These are phyloP conservation scores for Misgurnus anguillicaudatus DNA, from an alignment of 2,113 vertebrate species.

Conservation along the genomic window DNA sequence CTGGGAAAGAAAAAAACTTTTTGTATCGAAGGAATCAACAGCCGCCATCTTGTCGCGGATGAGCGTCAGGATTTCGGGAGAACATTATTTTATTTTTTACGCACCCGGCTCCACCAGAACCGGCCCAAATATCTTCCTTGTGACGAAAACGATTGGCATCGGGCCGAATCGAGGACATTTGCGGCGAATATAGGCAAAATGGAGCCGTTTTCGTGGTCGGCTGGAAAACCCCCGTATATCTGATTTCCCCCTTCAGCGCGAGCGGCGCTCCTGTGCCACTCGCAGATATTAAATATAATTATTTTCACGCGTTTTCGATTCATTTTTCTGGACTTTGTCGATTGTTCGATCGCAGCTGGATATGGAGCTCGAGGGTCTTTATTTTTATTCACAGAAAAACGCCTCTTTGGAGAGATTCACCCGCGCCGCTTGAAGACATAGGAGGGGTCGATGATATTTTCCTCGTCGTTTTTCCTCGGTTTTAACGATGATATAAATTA, in stretches of 20 bases:
- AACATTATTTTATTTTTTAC: conserved; percentile 75
- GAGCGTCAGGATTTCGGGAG: conserved; percentile 84
- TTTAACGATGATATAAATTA: conserved; percentile 70
- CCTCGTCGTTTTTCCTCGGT: conserved; percentile 58
- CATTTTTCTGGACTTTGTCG: conserved; percentile 63
- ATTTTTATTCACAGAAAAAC: conserved; percentile 71
- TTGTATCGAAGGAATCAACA: conserved; percentile 94
- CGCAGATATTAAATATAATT: conserved; percentile 13
- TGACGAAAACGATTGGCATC: conserved; percentile 57
- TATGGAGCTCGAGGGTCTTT: conserved; percentile 66
- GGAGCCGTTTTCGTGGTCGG: conserved; percentile 67
- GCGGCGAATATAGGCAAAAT: conserved; percentile 66
- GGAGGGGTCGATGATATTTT: conserved; percentile 54
- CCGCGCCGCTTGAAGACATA: conserved; percentile 60
- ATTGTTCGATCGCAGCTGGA: conserved; percentile 67
- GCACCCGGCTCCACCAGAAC: conserved; percentile 67
- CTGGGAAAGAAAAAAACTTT: conserved; percentile 92
- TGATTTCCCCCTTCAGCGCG: conserved; percentile 81
- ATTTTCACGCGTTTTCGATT: conserved; percentile 3
- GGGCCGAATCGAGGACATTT: conserved; percentile 59
- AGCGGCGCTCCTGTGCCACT: conserved; percentile 70
- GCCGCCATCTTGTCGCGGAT: conserved; percentile 96
- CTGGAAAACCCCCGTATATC: conserved; percentile 73
- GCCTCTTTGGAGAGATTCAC: conserved; percentile 66
- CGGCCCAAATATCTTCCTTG: conserved; percentile 70